Percentiles rank a stretch among this genome's conserved stretches.
These are phyloP conservation scores for Apamea anceps DNA, from an alignment of 2,888 invertebrate genomes.

Conservation along the genomic window DNA sequence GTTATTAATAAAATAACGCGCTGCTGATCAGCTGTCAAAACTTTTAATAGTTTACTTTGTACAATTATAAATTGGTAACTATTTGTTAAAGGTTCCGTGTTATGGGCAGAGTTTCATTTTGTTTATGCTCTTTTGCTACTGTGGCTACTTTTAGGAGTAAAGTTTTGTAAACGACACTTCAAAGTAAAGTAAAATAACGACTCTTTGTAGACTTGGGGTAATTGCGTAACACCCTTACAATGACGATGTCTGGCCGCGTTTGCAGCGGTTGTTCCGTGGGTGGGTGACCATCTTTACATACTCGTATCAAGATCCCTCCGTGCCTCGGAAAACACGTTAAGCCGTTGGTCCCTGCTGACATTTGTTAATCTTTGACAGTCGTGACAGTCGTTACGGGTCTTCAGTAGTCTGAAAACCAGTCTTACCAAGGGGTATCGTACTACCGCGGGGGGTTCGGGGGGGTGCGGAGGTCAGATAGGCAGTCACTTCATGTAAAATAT, in stretches of 20 bases:
- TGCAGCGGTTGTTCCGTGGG: no score
- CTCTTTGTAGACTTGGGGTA: neutral
- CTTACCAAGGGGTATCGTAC: no score
- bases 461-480: no score
- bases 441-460: no score
- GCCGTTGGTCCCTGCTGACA: no score
- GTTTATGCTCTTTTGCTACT: neutral
- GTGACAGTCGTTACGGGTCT: no score
- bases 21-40: conserved; percentile 66
- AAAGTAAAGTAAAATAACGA: neutral
- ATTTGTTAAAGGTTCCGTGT: conserved; percentile 40
- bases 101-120: neutral
- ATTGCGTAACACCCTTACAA: neutral
- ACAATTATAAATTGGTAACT: conserved; percentile 54
- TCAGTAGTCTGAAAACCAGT: no score
- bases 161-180: neutral
- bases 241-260: neutral
- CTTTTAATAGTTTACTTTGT: conserved; percentile 55
- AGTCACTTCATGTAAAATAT: no score
- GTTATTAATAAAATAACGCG: conserved; percentile 52
- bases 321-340: no score
- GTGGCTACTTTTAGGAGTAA: neutral
- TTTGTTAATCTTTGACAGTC: no score
- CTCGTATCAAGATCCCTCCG: no score
- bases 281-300: no score